Conservation (phyloP, 2,113 vertebrate species). For the Calonectris borealis region DNA sequence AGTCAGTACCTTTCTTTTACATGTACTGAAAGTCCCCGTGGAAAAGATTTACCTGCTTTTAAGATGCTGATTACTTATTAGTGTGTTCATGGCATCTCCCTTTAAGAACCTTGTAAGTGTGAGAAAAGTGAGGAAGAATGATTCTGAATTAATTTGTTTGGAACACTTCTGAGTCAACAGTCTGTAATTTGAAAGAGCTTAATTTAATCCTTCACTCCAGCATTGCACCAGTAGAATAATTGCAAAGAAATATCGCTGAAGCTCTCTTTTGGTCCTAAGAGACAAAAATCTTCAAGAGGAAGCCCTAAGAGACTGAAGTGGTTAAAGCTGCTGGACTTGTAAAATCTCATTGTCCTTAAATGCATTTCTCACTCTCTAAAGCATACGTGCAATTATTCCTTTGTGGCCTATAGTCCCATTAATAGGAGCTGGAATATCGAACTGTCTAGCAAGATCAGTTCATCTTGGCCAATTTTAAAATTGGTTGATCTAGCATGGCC, state of each 20-base stretch:
- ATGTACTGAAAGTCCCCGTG: not conserved
- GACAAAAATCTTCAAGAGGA: not conserved
- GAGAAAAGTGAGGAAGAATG: not conserved
- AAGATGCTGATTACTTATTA: not conserved
- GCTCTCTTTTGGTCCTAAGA: not conserved
- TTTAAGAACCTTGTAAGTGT: not conserved
- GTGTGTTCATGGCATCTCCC: not conserved
- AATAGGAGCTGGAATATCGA: not conserved
- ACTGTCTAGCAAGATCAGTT: not conserved
- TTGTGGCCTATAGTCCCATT: not conserved
- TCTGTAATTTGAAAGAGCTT: not conserved
- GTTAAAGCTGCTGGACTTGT: not conserved
- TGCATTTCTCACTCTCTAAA: not conserved
- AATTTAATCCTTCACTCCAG: not conserved
- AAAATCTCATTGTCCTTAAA: not conserved
- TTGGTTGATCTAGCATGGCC: not conserved
- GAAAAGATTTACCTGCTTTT: not conserved
- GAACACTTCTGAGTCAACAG: not conserved
- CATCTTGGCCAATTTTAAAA: not conserved
- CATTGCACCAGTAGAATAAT: not conserved
- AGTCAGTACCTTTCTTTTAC: not conserved
- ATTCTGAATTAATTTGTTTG: not conserved
- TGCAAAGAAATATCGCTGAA: not conserved
- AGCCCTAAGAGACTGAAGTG: not conserved
- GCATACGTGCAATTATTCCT: not conserved